Evolutionary conservation across 2,113 vertebrate species (phyloP).

Genomic region (Hemibagrus wyckioides): DNA sequence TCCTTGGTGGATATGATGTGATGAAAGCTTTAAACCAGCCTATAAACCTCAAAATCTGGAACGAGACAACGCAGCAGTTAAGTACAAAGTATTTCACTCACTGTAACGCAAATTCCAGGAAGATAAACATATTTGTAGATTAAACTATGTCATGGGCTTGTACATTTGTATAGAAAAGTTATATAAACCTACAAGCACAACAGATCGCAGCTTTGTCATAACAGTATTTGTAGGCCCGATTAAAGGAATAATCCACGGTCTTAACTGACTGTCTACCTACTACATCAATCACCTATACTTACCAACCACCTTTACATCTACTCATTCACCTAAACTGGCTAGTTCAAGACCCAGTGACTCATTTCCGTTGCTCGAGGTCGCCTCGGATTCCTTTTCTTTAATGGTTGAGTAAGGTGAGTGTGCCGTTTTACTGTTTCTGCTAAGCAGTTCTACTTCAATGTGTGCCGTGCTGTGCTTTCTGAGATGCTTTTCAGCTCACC

Average conservation of each 20-base stretch:
- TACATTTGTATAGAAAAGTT: not conserved
- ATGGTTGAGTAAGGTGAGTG: not conserved
- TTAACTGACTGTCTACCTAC: not conserved
- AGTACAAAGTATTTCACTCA: not conserved
- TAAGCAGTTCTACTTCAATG: not conserved
- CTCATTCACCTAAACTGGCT: not conserved
- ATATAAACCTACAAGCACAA: not conserved
- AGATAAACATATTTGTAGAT: not conserved
- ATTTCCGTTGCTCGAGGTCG: not conserved
- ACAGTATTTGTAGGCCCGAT: not conserved
- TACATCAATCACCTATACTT: not conserved
- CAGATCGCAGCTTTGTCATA: not conserved
- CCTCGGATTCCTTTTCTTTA: not conserved
- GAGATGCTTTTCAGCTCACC: not conserved
- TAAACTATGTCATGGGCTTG: not conserved
- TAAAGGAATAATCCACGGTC: not conserved
- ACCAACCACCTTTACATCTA: not conserved
- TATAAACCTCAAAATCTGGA: not conserved
- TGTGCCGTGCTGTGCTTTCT: not conserved
- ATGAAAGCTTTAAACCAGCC: not conserved
- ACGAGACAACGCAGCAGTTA: too few relatives aligned
- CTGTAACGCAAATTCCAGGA: conserved; percentile 13
- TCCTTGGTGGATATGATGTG: not conserved
- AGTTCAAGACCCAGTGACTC: not conserved
- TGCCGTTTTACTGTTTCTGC: not conserved